These are phyloP conservation scores for Oasisia sp. DNA, from an alignment of 2,888 invertebrate species.

Conservation along the genomic window DNA sequence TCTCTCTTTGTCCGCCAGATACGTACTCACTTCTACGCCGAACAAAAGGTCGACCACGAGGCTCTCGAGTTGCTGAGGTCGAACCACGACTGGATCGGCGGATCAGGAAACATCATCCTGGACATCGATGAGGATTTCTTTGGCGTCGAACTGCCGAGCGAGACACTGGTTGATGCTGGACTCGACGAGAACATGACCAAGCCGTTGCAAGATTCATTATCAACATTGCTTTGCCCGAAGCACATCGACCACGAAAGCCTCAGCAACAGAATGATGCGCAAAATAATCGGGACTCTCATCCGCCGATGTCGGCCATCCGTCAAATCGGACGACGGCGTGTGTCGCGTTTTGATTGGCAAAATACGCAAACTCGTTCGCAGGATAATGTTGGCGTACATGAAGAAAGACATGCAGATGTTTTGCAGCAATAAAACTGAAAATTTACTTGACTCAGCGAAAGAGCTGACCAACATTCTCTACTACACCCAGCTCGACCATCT, in stretches of 20 bases:
- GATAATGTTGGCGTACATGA: not conserved
- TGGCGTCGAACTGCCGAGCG: not conserved
- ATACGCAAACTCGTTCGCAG: not conserved
- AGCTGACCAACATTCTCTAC: not conserved
- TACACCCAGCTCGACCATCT: not conserved
- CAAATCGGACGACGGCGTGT: not conserved
- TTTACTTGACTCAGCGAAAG: not conserved
- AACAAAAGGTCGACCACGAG: not conserved
- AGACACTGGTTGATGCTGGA: not conserved
- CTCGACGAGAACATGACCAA: not conserved
- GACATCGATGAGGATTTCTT: not conserved
- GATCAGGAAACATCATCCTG: not conserved
- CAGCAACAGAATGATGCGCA: constrained; percentile 19
- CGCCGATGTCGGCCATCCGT: not conserved
- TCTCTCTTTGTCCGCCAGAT: not conserved
- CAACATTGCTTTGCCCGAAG: constrained; percentile 27
- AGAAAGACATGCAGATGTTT: not conserved
- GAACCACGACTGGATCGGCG: not conserved
- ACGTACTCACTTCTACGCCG: not conserved
- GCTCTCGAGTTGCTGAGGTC: not conserved
- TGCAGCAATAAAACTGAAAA: not conserved
- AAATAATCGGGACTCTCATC: not conserved
- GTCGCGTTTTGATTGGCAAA: not conserved
- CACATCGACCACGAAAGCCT: constrained; percentile 26
- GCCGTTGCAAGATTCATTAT: not conserved